phyloP scores from a whole-genome alignment of 2,113 vertebrate genomes.

The Phasianus colchicus region DNA sequence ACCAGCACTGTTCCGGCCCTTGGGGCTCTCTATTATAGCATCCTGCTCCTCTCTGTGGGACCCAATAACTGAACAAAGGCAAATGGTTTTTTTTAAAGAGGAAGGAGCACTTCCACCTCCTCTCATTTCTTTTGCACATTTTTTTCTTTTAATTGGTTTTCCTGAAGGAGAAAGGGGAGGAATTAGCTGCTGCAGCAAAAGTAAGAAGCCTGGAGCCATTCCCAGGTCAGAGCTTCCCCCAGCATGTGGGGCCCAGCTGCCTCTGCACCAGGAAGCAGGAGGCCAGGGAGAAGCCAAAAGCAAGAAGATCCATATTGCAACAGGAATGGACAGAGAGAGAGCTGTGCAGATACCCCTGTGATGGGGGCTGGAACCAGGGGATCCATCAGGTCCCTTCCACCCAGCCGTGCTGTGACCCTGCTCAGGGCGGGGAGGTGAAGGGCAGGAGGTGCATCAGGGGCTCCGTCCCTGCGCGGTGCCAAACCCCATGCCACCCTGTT shows the following conservation, averaged over 20 bases:
- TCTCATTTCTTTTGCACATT: neutral
- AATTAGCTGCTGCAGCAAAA: slow-evolving; percentile 24
- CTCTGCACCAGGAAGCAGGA: neutral
- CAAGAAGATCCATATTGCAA: neutral
- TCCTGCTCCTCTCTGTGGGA: neutral
- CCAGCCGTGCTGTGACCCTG: neutral
- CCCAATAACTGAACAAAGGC: too few species aligned
- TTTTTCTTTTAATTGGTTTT: neutral
- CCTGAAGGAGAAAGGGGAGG: neutral
- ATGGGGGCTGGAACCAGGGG: too few species aligned
- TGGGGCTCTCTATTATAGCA: rapidly evolving
- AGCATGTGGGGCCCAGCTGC: slow-evolving; percentile 25
- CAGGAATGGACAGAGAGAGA: neutral
- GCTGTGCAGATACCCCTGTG: neutral
- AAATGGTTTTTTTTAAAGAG: rapidly evolving
- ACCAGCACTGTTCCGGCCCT: rapidly evolving
- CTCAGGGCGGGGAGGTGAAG: neutral
- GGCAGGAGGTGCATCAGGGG: neutral
- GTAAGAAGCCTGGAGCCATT: slow-evolving; percentile 30
- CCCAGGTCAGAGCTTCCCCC: neutral
- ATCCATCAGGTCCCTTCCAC: neutral
- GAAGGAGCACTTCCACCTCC: neutral
- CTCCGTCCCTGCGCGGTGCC: neutral
- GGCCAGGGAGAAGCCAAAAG: neutral
- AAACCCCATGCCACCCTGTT: neutral